Conservation (phyloP, 2,113 vertebrate genomes). For the Takifugu bimaculatus region DNA sequence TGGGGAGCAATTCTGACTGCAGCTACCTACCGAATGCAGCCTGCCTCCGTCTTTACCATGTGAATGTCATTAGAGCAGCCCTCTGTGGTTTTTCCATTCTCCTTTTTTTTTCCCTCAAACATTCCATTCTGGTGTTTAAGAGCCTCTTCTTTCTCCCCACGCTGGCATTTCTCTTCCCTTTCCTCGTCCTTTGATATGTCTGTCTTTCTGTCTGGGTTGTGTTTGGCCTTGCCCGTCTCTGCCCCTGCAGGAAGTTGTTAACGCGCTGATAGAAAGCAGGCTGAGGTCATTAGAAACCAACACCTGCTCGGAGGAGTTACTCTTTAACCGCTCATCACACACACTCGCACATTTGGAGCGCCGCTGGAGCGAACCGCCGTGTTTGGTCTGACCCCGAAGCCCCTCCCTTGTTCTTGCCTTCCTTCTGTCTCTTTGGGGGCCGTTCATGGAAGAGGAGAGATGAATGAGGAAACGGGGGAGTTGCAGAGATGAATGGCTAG, state of each 20-base stretch:
- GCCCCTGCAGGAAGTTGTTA: conserved; percentile 69
- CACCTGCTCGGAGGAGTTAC: conserved; percentile 71
- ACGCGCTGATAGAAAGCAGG: conserved; percentile 61
- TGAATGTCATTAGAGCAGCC: conserved; percentile 9
- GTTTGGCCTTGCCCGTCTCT: conserved; percentile 62
- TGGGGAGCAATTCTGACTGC: no score
- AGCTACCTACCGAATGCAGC: conserved; percentile 7
- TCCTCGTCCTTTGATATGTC: conserved; percentile 39
- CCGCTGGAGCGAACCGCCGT: conserved; percentile 10
- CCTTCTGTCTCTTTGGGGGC: conserved; percentile 11
- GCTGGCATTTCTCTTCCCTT: conserved; percentile 4
- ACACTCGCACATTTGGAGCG: conserved; percentile 24
- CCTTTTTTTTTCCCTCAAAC: not conserved
- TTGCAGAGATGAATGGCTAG: conserved; percentile 39
- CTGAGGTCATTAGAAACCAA: conserved; percentile 67
- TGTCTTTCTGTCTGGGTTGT: conserved; percentile 48
- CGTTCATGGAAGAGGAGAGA: conserved; percentile 46
- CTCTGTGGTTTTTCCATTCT: conserved; percentile 6
- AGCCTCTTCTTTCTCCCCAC: conserved; percentile 6
- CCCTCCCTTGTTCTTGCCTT: conserved; percentile 49
- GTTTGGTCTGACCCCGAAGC: conserved; percentile 55
- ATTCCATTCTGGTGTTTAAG: conserved; percentile 25
- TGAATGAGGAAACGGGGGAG: conserved; percentile 51
- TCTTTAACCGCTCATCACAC: conserved; percentile 66
- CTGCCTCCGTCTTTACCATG: conserved; percentile 9